Conservation (phyloP, 1,140 invertebrate genomes). For the Campoletis sonorensis region DNA sequence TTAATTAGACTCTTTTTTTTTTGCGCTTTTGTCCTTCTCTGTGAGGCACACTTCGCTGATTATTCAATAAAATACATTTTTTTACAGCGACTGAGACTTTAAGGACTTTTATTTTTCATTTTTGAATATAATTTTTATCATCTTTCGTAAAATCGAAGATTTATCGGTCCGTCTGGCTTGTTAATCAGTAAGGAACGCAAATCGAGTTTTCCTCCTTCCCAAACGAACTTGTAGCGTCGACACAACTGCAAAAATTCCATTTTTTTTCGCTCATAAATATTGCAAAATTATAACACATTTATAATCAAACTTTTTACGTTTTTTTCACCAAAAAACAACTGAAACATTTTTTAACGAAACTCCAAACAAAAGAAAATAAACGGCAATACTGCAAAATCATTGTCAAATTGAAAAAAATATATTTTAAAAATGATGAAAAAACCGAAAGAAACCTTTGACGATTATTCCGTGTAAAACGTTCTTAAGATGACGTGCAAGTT, state of each 20-base stretch:
- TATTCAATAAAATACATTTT: slow-evolving; percentile 33
- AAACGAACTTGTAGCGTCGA: slow-evolving; percentile 82
- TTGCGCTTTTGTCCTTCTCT: slow-evolving; percentile 39
- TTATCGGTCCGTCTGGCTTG: slow-evolving; percentile 85
- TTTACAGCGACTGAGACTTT: slow-evolving; percentile 2
- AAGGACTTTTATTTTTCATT: neutral
- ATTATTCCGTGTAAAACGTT: too few species aligned
- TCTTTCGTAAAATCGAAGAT: slow-evolving; percentile 76
- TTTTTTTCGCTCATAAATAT: too few species aligned
- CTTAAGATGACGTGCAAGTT: too few species aligned
- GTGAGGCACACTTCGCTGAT: neutral
- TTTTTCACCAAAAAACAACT: too few species aligned
- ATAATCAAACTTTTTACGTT: too few species aligned
- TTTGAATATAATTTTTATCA: slow-evolving; percentile 24
- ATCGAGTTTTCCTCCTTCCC: slow-evolving; percentile 81
- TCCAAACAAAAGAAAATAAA: too few species aligned
- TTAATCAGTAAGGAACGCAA: slow-evolving; percentile 85
- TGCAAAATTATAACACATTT: too few species aligned
- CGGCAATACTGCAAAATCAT: too few species aligned
- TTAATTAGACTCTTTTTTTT: slow-evolving; percentile 34
- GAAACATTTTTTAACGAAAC: too few species aligned
- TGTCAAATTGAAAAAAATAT: too few species aligned
- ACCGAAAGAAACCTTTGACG: too few species aligned
- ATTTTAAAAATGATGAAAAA: too few species aligned
- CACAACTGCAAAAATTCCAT: slow-evolving; percentile 82